Base-by-base conservation (phyloP, 1,140 invertebrate genomes). In the Lasioglossum baleicum region DNA sequence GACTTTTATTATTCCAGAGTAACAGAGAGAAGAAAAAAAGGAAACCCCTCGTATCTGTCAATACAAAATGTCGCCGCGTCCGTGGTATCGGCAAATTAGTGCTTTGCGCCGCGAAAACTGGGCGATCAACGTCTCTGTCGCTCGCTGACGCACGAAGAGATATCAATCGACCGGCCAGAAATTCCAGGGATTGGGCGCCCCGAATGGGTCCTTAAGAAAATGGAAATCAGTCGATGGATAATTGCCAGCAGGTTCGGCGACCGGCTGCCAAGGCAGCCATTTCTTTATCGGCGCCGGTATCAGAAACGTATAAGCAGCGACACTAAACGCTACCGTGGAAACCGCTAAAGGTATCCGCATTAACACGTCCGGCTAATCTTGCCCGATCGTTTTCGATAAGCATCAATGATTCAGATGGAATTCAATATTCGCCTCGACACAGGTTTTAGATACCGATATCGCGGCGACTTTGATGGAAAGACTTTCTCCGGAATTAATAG, bases 11-110 rank as follows among this genome's bases (percentile, higher is more conserved):
- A 78, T 56, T 31, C 7, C 13, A 7, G 26, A 11, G n/a, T 5
- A 56, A 48, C 10, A 8, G 42, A 44, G 7, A 11, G 44, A 48
- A 48, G 13, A 48, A 48, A 56, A 65, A 65, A 78, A 13, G 35
- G 2, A 35, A 35, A 35, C 2, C 35, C 3, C 22, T 31, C 58
- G 68, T 78, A 31, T 71, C 68, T 78, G 75, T 78, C 60, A 65
- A 73, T 73, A 78, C 35, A 72, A 42, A 72, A 56, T 78, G 76
- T 79, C 76, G 69, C 76, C 64, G 65, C 51, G 58, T 26, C 7
- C 48, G n/a, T n/a, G 51, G 13, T 71, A 53, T 63, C 56, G 69
- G 60, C 22, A 56, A 78, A 73, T 78, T 78, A 72, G 40, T 44
- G 69, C 35, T 44, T 22, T 17, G 75, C 74, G 65, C 65, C 65